A percentile compares a stretch with the other conserved stretches of the same genome.
Evolutionary conservation across 2,113 vertebrate species (phyloP).

Genomic region (Rhinopithecus roxellana): DNA sequence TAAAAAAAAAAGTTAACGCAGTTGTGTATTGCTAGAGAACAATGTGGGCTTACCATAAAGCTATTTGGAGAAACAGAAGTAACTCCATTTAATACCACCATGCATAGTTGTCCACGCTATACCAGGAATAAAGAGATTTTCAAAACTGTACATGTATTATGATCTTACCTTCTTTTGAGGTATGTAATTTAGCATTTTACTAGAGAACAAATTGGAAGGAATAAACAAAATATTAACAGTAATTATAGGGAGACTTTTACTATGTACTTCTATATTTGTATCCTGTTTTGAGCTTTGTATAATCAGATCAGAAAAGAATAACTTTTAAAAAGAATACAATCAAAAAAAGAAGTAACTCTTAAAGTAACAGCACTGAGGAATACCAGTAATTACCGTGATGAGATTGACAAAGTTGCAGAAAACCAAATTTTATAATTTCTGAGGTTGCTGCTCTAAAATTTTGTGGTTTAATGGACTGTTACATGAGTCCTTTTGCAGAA

Average conservation of each 20-base stretch:
- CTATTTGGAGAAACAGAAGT: neutral
- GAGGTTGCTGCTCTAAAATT: constrained; percentile 36
- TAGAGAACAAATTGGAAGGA: neutral
- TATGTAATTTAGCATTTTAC: neutral
- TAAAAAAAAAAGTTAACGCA: neutral
- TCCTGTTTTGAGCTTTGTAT: constrained; percentile 32
- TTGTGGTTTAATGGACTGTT: constrained; percentile 61
- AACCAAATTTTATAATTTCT: neutral
- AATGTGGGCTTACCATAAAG: neutral
- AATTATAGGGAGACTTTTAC: neutral
- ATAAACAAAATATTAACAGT: neutral
- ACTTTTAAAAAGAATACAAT: neutral
- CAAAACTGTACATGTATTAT: neutral
- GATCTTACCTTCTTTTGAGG: neutral
- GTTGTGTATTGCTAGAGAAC: neutral
- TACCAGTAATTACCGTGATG: neutral
- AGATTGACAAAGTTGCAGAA: neutral
- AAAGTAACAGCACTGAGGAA: neutral
- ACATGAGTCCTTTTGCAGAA: constrained; percentile 57
- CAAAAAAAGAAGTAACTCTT: constrained; percentile 32
- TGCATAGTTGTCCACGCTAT: neutral
- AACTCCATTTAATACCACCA: neutral
- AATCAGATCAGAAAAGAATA: constrained; percentile 5
- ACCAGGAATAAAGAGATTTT: neutral
- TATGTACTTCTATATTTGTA: neutral